Evolutionary conservation across 1,140 invertebrate genomes (phyloP).

Genomic region (Aricia agestis): DNA sequence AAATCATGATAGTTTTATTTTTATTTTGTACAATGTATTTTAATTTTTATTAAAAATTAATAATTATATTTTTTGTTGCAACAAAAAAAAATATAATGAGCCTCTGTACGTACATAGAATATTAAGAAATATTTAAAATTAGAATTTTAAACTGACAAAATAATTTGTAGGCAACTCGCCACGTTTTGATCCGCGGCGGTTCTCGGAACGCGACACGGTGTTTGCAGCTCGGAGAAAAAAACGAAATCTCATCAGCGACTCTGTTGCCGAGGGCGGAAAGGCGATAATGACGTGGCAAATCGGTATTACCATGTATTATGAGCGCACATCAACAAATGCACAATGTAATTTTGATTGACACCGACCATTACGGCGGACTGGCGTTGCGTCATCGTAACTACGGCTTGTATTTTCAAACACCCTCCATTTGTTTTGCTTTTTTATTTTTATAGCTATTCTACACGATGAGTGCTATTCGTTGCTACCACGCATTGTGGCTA

Average conservation of each 20-base stretch:
- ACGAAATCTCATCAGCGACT: constrained; percentile 21
- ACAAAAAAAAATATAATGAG: too few relatives aligned
- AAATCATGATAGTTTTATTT: too few relatives aligned
- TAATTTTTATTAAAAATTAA: too few relatives aligned
- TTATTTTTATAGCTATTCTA: constrained; percentile 29
- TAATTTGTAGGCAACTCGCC: constrained; percentile 46
- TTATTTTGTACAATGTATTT: too few relatives aligned
- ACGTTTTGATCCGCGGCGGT: constrained; percentile 48
- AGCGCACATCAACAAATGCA: constrained; percentile 54
- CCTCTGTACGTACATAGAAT: not conserved
- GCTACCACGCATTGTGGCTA: not conserved
- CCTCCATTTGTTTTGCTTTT: constrained; percentile 34
- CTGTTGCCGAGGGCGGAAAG: constrained; percentile 32
- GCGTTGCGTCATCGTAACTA: constrained; percentile 68
- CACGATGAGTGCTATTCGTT: constrained; percentile 21
- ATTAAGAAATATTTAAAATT: constrained; percentile 5
- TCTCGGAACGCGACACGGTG: constrained; percentile 48
- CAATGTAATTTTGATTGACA: constrained; percentile 75
- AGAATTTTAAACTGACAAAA: constrained; percentile 28
- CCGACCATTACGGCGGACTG: constrained; percentile 68
- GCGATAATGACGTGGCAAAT: constrained; percentile 39
- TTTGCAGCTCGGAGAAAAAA: constrained; percentile 26
- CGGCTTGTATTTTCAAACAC: constrained; percentile 44
- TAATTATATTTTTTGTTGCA: too few relatives aligned
- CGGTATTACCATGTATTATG: constrained; percentile 40